Evolutionary conservation across 2,797 vertebrate species (phyloP).

Genomic region (Echiichthys vipera): DNA sequence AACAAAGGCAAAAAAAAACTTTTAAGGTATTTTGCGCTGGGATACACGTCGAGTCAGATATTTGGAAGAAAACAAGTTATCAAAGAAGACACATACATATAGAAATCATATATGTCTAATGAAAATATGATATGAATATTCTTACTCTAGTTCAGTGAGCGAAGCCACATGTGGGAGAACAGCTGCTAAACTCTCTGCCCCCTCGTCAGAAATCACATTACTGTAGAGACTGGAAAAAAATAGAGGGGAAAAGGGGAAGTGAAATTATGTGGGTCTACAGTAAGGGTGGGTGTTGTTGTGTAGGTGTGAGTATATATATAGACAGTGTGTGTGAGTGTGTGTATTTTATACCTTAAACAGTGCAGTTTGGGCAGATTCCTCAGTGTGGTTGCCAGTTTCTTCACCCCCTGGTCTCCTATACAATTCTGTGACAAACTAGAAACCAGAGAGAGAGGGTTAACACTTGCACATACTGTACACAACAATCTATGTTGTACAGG

Average conservation of each 20-base stretch:
- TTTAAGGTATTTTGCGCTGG: no score
- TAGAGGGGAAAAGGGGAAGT: slow-evolving; percentile 39
- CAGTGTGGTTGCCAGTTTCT: slow-evolving; percentile 45
- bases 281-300: neutral
- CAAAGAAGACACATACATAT: neutral
- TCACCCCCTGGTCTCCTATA: slow-evolving; percentile 70
- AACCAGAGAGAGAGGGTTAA: neutral
- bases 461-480: neutral
- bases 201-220: slow-evolving; percentile 90
- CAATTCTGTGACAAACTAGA: slow-evolving; percentile 76
- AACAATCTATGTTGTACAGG: neutral
- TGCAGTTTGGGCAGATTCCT: slow-evolving; percentile 66
- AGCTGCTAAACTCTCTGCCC: slow-evolving; percentile 89
- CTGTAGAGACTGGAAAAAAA: slow-evolving; percentile 89
- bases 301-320: slow-evolving; percentile 1
- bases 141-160: slow-evolving; percentile 90
- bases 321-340: neutral
- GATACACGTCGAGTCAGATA: no score
- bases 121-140: neutral
- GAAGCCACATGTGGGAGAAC: slow-evolving; percentile 88
- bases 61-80: no score
- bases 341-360: slow-evolving; percentile 66
- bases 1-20: no score
- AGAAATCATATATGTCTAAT: neutral
- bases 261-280: slow-evolving; percentile 32